These are phyloP conservation scores for Orchesella cincta DNA, from an alignment of 1,140 invertebrate genomes.

Conservation along the genomic window DNA sequence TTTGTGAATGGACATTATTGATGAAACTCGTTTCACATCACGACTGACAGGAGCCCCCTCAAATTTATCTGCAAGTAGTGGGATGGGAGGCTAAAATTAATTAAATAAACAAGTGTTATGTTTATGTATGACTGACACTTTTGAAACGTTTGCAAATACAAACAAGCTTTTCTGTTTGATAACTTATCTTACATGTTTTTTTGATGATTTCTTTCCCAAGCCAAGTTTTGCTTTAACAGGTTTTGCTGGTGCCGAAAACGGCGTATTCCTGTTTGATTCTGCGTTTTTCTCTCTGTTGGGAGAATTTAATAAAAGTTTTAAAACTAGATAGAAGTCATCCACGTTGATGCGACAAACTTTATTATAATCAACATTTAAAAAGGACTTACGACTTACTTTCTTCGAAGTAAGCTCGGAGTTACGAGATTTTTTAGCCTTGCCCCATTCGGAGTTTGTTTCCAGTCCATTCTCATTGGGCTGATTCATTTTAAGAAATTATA, in stretches of 20 bases:
- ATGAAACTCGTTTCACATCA: conserved; percentile 5
- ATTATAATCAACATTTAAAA: no score
- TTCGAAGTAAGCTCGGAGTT: conserved; percentile 32
- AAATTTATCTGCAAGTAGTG: conserved; percentile 19
- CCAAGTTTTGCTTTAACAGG: conserved; percentile 18
- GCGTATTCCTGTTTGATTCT: neutral
- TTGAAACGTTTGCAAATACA: neutral
- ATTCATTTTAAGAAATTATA: neutral
- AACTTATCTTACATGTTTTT: conserved; percentile 25
- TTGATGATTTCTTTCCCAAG: conserved; percentile 37
- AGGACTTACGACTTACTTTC: conserved; percentile 12
- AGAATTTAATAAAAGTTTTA: no score
- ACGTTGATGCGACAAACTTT: no score
- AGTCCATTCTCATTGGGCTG: conserved; percentile 44
- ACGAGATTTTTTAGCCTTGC: conserved; percentile 33
- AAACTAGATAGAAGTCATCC: no score
- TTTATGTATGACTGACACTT: neutral
- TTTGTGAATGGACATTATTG: conserved; percentile 41
- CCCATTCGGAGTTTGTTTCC: conserved; percentile 40
- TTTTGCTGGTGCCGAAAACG: conserved; percentile 5
- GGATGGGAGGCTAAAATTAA: neutral
- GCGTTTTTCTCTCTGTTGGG: neutral
- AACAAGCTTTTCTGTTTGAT: neutral
- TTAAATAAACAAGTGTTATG: neutral
- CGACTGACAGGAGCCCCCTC: conserved; percentile 6